Evolutionary conservation across 2,113 vertebrate genomes (phyloP).

Genomic region (Melanocharis versteri): DNA sequence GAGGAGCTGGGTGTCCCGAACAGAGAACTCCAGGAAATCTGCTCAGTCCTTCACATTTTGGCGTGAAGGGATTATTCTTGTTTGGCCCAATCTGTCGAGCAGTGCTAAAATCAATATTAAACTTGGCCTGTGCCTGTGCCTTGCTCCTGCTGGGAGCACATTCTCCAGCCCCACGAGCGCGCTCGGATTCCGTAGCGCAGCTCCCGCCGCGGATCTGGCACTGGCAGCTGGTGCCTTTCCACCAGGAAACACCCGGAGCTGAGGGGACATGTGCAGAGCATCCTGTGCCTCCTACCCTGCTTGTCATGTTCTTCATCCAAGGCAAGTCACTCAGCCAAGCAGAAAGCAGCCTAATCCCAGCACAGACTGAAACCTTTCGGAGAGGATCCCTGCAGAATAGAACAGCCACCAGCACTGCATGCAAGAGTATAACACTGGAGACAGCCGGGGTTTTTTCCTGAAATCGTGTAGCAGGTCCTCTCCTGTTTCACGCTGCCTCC

Average conservation of each 20-base stretch:
- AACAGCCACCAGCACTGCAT: not conserved
- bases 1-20: not conserved
- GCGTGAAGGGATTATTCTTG: not conserved
- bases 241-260: not conserved
- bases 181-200: not conserved
- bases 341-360: not conserved
- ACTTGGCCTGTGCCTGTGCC: not conserved
- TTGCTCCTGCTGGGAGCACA: not conserved
- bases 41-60: not conserved
- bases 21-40: not conserved
- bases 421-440: not conserved
- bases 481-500: not conserved
- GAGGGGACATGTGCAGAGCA: constrained; percentile 11
- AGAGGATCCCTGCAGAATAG: not conserved
- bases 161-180: not conserved
- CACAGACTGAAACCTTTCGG: not conserved
- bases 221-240: constrained; percentile 37
- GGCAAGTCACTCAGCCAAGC: not conserved
- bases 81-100: not conserved
- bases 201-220: not conserved
- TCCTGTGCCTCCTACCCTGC: not conserved
- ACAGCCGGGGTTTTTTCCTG: not conserved
- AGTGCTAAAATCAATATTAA: not conserved
- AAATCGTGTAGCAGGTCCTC: not conserved
- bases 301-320: not conserved